Evolutionary conservation across 1,140 invertebrate species (phyloP), one percentile per base, ranked within the genome.

Genomic region (Cydia pomonella): DNA sequence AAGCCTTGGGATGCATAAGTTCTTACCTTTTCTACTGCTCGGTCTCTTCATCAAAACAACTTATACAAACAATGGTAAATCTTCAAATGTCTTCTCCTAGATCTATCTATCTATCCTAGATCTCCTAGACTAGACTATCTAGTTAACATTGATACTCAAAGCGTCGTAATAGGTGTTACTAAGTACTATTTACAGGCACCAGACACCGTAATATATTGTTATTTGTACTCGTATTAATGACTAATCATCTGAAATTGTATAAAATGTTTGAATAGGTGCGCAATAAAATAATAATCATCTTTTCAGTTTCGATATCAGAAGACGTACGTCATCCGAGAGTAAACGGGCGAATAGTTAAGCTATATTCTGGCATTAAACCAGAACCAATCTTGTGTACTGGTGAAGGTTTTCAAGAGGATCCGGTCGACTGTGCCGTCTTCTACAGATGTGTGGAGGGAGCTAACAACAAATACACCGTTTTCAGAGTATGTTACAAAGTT

Each of bases 391-490:
- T 82, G 12, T 93, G 93, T 76, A 59, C 77, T 4, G 77, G 79
- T 16, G 95, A 96, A 87, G 96, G 96, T 7, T 97, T 96, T 79
- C 94, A 94, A 83, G 92, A 94, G 2, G 93, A 96, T 87, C 94
- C 95, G 66, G 81, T 86, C 13, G 92, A 95, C 81, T 95, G 95
- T 80, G 89, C 87, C 21, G 90, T 94, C 21, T 95, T 95, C 86
- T 95, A 95, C 80, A 89, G 94, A 64, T 95, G 95, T 75, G 92
- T 93, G 2, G 87, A 88, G 53, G 84, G 90, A 50, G 90, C 90
- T 33, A 88, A 87, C 33, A 83, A 87, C 25, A 93, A 92, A 82
- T 93, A 89, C 76, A 85, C 83, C 5, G 78, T 87, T 13, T 90
- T 87, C 73, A 84, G 82, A 77, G 93, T 93, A 84, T 82, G 80